Evolutionary conservation across 2,113 vertebrate genomes (phyloP).

Genomic region (Heterotis niloticus): DNA sequence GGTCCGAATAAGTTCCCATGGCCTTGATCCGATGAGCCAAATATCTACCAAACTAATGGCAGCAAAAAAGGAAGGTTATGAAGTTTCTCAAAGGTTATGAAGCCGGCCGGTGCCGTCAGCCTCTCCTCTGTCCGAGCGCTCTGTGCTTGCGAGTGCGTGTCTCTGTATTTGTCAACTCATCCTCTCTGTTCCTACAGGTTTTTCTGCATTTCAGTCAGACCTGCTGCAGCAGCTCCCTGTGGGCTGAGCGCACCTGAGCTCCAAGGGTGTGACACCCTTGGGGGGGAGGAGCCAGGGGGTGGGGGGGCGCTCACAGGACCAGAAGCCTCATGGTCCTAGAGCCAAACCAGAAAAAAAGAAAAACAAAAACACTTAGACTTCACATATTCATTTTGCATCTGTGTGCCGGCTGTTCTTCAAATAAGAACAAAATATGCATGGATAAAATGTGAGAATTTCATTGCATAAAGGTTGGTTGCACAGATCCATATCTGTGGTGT

Average conservation of each 20-base stretch:
- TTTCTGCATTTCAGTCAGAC: constrained; percentile 49
- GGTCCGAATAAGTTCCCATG: constrained; percentile 43
- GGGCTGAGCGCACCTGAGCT: constrained; percentile 45
- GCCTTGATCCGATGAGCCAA: constrained; percentile 33
- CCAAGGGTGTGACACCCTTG: constrained; percentile 26
- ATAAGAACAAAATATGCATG: too few species aligned
- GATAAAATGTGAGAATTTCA: too few species aligned
- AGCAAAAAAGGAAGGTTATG: constrained; percentile 28
- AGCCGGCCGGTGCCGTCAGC: constrained; percentile 20
- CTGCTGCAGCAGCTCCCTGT: constrained; percentile 37
- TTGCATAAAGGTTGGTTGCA: too few species aligned
- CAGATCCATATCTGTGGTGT: not conserved
- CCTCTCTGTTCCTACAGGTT: constrained; percentile 50
- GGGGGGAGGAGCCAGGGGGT: constrained; percentile 28
- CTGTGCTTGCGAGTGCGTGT: constrained; percentile 26
- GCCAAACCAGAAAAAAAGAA: not conserved
- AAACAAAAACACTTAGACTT: not conserved
- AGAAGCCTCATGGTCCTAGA: constrained; percentile 35
- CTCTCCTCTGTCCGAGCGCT: constrained; percentile 30
- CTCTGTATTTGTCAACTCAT: constrained; percentile 37
- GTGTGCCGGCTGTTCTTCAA: too few species aligned
- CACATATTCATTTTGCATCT: too few species aligned
- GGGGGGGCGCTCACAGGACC: not conserved
- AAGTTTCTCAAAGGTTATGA: not conserved
- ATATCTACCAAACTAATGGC: not conserved